These are phyloP conservation scores for Ptychodera flava DNA, from an alignment of 35 echinoderm and acorn worm genomes.

Conservation along the genomic window DNA sequence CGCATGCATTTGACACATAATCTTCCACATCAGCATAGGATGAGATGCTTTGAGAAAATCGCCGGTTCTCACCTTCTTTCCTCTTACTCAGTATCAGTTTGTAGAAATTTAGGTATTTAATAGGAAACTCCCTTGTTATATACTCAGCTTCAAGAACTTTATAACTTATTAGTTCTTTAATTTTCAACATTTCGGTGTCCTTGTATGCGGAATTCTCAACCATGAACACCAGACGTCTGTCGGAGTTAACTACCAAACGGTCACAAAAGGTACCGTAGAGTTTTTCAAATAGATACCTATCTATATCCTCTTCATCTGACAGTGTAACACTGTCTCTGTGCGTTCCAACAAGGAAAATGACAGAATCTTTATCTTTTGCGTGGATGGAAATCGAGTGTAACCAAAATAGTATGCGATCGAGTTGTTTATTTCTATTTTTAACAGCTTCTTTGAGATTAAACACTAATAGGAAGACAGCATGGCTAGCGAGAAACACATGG, in stretches of 20 bases:
- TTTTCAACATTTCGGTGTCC: slow-evolving; percentile 7
- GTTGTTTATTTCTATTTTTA: not conserved
- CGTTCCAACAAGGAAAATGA: slow-evolving; percentile 27
- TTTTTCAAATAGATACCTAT: not conserved
- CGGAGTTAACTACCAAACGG: slow-evolving; percentile 1
- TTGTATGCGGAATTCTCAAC: slow-evolving; percentile 11
- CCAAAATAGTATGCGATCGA: slow-evolving; percentile 19
- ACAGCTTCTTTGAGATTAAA: slow-evolving; percentile 21
- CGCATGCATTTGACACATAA: not conserved
- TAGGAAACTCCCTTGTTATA: slow-evolving; percentile 8
- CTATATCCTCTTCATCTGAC: not conserved
- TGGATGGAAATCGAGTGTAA: slow-evolving; percentile 18
- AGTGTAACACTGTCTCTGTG: slow-evolving; percentile 8
- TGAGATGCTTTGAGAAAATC: not conserved
- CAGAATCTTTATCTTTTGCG: slow-evolving; percentile 10
- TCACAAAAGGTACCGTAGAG: not conserved
- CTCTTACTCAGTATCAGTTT: not conserved
- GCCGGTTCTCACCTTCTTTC: not conserved
- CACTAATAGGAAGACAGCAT: slow-evolving; percentile 7
- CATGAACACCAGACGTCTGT: slow-evolving; percentile 3
- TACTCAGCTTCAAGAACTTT: not conserved
- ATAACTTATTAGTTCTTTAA: not conserved
- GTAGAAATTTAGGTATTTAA: slow-evolving; percentile 32
- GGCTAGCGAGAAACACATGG: slow-evolving; percentile 5
- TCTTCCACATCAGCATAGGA: slow-evolving; percentile 7